phyloP scores from a whole-genome alignment of 1,140 invertebrate species.

The Nephila pilipes region DNA sequence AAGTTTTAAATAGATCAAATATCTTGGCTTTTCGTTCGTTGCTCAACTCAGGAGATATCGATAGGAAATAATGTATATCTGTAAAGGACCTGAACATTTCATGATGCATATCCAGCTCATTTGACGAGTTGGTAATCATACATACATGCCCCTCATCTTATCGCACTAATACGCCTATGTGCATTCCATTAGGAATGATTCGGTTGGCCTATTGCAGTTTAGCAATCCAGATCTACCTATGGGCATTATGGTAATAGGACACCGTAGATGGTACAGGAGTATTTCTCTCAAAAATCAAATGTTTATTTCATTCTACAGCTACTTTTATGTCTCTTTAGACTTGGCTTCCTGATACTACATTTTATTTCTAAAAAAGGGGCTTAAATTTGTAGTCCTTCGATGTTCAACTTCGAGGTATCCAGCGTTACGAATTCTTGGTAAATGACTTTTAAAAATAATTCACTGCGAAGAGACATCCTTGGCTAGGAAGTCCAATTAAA shows the following conservation, averaged over 20 bases:
- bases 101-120: neutral
- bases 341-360: no score
- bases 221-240: neutral
- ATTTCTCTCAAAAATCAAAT: neutral
- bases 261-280: neutral
- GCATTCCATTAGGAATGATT: neutral
- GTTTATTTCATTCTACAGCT: no score
- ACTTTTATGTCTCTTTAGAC: no score
- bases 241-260: neutral
- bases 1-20: no score
- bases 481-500: slow-evolving; percentile 24
- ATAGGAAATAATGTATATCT: neutral
- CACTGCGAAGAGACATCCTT: no score
- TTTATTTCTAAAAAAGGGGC: no score
- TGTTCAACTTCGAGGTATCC: no score
- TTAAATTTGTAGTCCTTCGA: no score
- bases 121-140: neutral
- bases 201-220: neutral
- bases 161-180: no score
- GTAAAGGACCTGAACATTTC: neutral
- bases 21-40: neutral
- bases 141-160: neutral
- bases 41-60: no score
- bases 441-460: no score
- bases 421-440: no score